A percentile compares a stretch with the other conserved stretches of the same genome.
phyloP scores from a whole-genome alignment of 1,140 invertebrate species.

The Thaumatotibia leucotreta region DNA sequence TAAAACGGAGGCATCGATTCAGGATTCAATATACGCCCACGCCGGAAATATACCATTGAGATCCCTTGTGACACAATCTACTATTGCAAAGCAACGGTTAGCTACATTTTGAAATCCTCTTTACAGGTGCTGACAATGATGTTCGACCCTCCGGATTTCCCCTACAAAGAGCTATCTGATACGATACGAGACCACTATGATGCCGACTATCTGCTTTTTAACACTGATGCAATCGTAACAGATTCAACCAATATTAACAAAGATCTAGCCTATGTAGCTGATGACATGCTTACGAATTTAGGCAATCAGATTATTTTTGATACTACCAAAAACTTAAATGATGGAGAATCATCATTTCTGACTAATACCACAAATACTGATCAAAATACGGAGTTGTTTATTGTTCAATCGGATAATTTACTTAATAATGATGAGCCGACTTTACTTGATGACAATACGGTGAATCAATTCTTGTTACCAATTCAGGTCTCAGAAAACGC shows the following conservation, averaged over 20 bases:
- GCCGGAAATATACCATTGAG: too few species aligned
- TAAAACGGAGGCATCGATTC: too few species aligned
- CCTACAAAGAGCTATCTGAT: slow-evolving; percentile 57
- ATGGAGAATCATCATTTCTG: slow-evolving; percentile 33
- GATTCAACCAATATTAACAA: slow-evolving; percentile 20
- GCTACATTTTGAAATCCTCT: not conserved
- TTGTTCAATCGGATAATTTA: slow-evolving; percentile 44
- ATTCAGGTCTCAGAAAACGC: slow-evolving; percentile 29
- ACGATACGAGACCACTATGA: slow-evolving; percentile 42
- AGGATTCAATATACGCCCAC: too few species aligned
- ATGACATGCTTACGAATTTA: slow-evolving; percentile 36
- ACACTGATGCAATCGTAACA: slow-evolving; percentile 13
- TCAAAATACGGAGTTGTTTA: slow-evolving; percentile 35
- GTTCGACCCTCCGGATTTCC: slow-evolving; percentile 63
- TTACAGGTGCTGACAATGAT: slow-evolving; percentile 42
- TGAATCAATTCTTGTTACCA: slow-evolving; percentile 62
- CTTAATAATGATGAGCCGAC: slow-evolving; percentile 50
- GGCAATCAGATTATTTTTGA: slow-evolving; percentile 46
- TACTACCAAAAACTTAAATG: slow-evolving; percentile 48
- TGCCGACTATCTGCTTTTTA: slow-evolving; percentile 48
- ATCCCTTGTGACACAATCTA: too few species aligned
- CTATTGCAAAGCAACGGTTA: too few species aligned
- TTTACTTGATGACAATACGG: slow-evolving; percentile 58
- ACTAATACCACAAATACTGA: slow-evolving; percentile 19
- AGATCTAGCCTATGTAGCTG: slow-evolving; percentile 36